Percentiles rank a stretch among this genome's conserved stretches.
phyloP scores from a whole-genome alignment of 2,888 invertebrate genomes.

The Cylloceria caligata region DNA sequence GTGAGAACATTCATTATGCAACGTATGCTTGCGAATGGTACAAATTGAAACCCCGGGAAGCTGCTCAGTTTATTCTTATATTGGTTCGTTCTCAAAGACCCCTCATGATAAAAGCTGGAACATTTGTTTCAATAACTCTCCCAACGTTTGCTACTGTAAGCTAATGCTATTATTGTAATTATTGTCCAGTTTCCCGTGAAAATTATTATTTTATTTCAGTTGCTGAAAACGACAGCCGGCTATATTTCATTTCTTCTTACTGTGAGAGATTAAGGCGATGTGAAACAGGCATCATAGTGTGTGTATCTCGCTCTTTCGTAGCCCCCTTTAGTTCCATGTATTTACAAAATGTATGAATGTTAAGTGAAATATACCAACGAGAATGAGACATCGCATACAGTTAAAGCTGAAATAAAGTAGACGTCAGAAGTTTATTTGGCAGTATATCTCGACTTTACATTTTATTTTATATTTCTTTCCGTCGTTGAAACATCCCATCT shows the following conservation, averaged over 20 bases:
- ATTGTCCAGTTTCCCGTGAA: not conserved
- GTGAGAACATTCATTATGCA: not conserved
- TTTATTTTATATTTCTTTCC: no score
- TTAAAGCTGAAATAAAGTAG: no score
- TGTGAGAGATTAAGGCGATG: conserved; percentile 39
- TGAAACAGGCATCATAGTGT: no score
- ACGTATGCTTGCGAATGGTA: conserved; percentile 46
- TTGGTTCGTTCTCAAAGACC: conserved; percentile 60
- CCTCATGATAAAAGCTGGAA: conserved; percentile 67
- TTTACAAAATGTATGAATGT: no score
- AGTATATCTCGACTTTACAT: no score
- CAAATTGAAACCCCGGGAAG: conserved; percentile 7
- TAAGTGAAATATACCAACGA: no score
- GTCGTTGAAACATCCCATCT: no score
- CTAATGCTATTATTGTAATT: not conserved
- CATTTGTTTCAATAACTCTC: conserved; percentile 66
- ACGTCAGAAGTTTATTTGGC: no score
- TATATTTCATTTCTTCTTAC: conserved; percentile 53
- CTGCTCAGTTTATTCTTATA: conserved; percentile 56
- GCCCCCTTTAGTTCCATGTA: no score
- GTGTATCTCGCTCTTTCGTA: no score
- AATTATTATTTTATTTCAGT: conserved; percentile 28
- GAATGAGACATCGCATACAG: no score
- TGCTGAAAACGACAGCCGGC: conserved; percentile 44
- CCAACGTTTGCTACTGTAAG: conserved; percentile 65